These are phyloP conservation scores for Siphamia tubifer DNA, from an alignment of 2,113 vertebrate species.

Conservation along the genomic window DNA sequence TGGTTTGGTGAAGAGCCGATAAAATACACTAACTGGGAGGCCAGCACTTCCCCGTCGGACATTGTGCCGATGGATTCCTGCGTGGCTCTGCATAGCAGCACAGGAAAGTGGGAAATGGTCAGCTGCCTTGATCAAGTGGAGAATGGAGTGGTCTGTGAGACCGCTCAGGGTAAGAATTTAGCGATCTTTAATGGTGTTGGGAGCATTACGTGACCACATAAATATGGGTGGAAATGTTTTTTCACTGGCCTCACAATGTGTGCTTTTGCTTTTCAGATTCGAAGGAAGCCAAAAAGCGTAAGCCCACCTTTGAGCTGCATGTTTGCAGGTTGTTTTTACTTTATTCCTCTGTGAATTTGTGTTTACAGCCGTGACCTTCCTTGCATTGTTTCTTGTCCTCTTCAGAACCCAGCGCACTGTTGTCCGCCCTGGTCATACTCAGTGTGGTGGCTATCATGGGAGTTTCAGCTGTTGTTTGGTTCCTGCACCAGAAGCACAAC, in stretches of 20 bases:
- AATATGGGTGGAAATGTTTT: background rate
- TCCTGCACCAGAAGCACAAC: constrained; percentile 80
- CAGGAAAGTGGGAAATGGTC: constrained; percentile 84
- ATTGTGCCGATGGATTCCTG: constrained; percentile 77
- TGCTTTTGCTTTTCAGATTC: constrained; percentile 30
- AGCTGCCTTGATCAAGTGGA: constrained; percentile 78
- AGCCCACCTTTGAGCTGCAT: constrained; percentile 45
- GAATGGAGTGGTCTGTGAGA: constrained; percentile 84
- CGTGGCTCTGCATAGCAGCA: constrained; percentile 77
- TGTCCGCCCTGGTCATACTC: constrained; percentile 81
- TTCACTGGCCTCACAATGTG: background rate
- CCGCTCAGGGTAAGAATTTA: constrained; percentile 74
- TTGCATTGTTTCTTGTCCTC: constrained; percentile 35
- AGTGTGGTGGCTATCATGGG: constrained; percentile 79
- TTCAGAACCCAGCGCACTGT: constrained; percentile 66
- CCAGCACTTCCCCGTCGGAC: constrained; percentile 33
- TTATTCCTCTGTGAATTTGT: constrained; percentile 1
- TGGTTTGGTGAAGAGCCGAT: constrained; percentile 80
- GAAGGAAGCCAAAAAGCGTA: constrained; percentile 55
- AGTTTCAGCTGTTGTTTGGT: constrained; percentile 81
- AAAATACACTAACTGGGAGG: constrained; percentile 83
- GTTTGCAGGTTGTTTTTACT: background rate
- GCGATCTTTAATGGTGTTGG: background rate
- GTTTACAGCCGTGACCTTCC: constrained; percentile 14
- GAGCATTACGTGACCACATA: background rate